Percentiles rank a stretch among this genome's conserved stretches.
Conservation (phyloP, 2,888 invertebrate species). For the Troides oblongomaculatus region DNA sequence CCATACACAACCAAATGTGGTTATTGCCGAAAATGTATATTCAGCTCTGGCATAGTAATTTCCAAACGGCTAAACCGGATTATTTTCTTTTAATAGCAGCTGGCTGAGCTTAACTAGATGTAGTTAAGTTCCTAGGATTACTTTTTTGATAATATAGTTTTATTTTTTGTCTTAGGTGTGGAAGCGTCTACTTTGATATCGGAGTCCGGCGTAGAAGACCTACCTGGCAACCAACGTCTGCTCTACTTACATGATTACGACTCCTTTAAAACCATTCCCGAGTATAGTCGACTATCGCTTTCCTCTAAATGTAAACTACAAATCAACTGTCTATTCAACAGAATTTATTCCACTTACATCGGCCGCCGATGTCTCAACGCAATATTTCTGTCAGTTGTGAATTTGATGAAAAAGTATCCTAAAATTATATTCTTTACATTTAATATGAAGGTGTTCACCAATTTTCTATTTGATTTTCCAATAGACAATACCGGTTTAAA, state of each 20-base stretch:
- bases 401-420: slow-evolving; percentile 84
- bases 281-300: slow-evolving; percentile 48
- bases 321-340: slow-evolving; percentile 22
- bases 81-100: too few relatives aligned
- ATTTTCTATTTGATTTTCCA: slow-evolving; percentile 55
- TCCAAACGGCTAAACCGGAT: too few relatives aligned
- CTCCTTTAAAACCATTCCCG: slow-evolving; percentile 51
- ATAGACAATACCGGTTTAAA: slow-evolving; percentile 35
- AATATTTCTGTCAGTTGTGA: slow-evolving; percentile 74
- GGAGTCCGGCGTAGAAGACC: slow-evolving; percentile 33
- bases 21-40: too few relatives aligned
- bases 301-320: slow-evolving; percentile 38
- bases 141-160: too few relatives aligned
- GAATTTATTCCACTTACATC: slow-evolving; percentile 56
- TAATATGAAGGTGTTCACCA: slow-evolving; percentile 74
- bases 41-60: too few relatives aligned
- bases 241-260: slow-evolving; percentile 49
- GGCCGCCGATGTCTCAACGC: slow-evolving; percentile 80
- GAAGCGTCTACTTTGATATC: slow-evolving; percentile 9
- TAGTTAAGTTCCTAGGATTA: too few relatives aligned
- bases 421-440: slow-evolving; percentile 83
- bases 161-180: slow-evolving; percentile 35
- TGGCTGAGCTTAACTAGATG: too few relatives aligned
- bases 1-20: too few relatives aligned
- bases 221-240: slow-evolving; percentile 33